Conservation (phyloP, 1,140 invertebrate genomes). For the Harlomillsia oculata region DNA sequence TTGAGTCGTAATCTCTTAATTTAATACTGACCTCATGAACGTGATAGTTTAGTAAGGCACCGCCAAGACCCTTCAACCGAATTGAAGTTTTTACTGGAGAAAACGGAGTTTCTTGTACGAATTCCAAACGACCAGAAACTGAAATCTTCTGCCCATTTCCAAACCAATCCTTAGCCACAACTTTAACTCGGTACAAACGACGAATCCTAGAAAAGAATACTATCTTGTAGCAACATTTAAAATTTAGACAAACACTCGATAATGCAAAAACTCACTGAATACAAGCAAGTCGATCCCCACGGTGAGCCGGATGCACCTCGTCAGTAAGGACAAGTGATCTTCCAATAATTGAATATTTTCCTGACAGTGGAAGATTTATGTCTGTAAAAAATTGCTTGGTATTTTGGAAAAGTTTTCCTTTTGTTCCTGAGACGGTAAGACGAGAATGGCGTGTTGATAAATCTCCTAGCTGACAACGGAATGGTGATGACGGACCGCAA, state of each 20-base stretch:
- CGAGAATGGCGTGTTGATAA: slow-evolving; percentile 54
- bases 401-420: slow-evolving; percentile 48
- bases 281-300: slow-evolving; percentile 79
- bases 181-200: slow-evolving; percentile 65
- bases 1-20: not conserved
- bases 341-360: slow-evolving; percentile 62
- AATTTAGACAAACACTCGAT: not conserved
- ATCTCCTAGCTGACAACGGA: slow-evolving; percentile 47
- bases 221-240: not conserved
- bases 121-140: slow-evolving; percentile 52
- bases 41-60: slow-evolving; percentile 62
- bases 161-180: slow-evolving; percentile 76
- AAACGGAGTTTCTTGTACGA: slow-evolving; percentile 66
- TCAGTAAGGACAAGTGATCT: slow-evolving; percentile 81
- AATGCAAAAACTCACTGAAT: slow-evolving; percentile 53
- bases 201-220: slow-evolving; percentile 55
- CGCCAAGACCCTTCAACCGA: slow-evolving; percentile 59
- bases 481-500: slow-evolving; percentile 41
- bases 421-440: slow-evolving; percentile 62
- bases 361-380: slow-evolving; percentile 60
- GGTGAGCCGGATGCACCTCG: slow-evolving; percentile 70
- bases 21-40: slow-evolving; percentile 61
- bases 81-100: slow-evolving; percentile 70
- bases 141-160: slow-evolving; percentile 56
- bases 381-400: slow-evolving; percentile 73